These are phyloP conservation scores for Naja naja DNA, from an alignment of 2,113 vertebrate genomes.

Conservation along the genomic window DNA sequence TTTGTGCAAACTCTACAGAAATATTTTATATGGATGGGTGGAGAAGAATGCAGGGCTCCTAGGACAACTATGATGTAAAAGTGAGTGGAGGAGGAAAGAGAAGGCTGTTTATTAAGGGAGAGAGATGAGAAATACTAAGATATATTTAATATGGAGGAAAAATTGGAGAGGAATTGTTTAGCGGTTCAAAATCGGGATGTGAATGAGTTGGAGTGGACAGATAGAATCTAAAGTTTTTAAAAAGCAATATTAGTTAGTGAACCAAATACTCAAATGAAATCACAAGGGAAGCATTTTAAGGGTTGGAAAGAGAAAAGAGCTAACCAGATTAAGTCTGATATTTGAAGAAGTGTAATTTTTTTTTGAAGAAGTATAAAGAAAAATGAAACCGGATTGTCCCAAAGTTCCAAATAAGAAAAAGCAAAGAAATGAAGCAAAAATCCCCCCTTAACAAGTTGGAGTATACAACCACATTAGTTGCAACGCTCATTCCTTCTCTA, in stretches of 20 bases:
- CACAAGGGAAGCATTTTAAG: background rate
- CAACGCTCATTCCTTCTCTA: background rate
- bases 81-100: background rate
- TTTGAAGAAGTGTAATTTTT: background rate
- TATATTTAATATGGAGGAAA: background rate
- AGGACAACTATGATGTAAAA: background rate
- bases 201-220: too few relatives aligned
- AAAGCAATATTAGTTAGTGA: too few relatives aligned
- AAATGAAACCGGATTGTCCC: background rate
- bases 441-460: background rate
- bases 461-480: background rate
- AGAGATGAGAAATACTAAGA: background rate
- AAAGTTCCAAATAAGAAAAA: background rate
- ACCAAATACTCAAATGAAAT: too few relatives aligned
- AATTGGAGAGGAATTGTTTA: background rate
- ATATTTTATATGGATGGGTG: background rate
- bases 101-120: background rate
- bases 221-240: too few relatives aligned
- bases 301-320: background rate
- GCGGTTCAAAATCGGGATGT: background rate
- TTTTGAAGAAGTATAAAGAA: too few relatives aligned
- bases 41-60: background rate
- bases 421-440: background rate
- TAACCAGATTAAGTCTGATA: background rate
- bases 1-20: background rate